phyloP scores from a whole-genome alignment of 2,888 invertebrate genomes.

The Mimachlamys varia region DNA sequence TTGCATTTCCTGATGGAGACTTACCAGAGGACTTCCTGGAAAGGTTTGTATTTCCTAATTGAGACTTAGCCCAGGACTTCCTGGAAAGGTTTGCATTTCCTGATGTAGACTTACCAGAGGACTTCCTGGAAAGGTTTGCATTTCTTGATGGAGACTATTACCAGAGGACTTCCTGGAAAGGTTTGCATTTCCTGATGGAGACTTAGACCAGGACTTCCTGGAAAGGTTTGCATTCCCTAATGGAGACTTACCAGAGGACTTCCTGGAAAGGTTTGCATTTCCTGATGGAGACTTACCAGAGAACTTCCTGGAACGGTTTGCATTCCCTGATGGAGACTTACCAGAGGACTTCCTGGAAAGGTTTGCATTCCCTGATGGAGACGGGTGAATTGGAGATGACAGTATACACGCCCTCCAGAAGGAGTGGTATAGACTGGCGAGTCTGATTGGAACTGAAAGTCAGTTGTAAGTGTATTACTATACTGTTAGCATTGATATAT shows the following conservation, averaged over 20 bases:
- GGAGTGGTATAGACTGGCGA: constrained; percentile 87
- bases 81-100: not conserved
- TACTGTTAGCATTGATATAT: no score
- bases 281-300: constrained; percentile 55
- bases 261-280: constrained; percentile 75
- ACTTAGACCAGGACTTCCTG: not conserved
- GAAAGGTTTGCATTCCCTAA: not conserved
- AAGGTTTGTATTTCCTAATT: not conserved
- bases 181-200: not conserved
- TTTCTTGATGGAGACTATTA: no score
- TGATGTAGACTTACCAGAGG: not conserved
- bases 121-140: not conserved
- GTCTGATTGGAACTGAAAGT: constrained; percentile 60
- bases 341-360: constrained; percentile 80
- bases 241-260: constrained; percentile 53
- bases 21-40: no score
- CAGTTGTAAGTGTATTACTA: not conserved
- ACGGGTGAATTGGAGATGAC: constrained; percentile 86
- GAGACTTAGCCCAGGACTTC: not conserved
- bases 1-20: no score
- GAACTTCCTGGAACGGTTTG: not conserved
- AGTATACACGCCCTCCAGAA: constrained; percentile 93
- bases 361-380: constrained; percentile 65
- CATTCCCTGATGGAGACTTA: constrained; percentile 55
- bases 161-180: no score